These are phyloP conservation scores for Sweltsa coloradensis DNA, from an alignment of 1,140 invertebrate species.

Conservation along the genomic window DNA sequence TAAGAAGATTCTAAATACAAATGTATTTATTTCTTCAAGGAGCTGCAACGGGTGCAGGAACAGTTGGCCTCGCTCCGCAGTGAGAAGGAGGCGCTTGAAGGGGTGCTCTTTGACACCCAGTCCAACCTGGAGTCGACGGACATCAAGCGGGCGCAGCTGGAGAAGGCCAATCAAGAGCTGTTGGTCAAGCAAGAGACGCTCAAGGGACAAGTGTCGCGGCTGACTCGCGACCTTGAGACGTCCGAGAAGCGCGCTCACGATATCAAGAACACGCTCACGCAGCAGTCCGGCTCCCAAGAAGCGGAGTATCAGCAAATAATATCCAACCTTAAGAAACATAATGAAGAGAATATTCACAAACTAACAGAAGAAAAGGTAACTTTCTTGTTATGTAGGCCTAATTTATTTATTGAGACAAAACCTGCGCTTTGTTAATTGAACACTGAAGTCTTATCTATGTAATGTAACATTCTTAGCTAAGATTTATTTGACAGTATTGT, in stretches of 20 bases:
- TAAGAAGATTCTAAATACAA: too few relatives aligned
- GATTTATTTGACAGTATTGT: too few relatives aligned
- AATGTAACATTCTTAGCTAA: too few relatives aligned
- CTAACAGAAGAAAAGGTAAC: slow-evolving; percentile 61
- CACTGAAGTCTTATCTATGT: too few relatives aligned
- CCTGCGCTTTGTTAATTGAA: too few relatives aligned
- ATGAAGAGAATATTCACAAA: slow-evolving; percentile 57
- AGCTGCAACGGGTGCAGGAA: slow-evolving; percentile 61
- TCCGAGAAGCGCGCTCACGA: slow-evolving; percentile 61
- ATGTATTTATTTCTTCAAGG: too few relatives aligned
- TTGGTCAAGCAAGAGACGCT: slow-evolving; percentile 60
- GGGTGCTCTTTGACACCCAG: slow-evolving; percentile 66
- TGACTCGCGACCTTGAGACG: slow-evolving; percentile 61
- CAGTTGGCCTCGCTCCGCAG: slow-evolving; percentile 55
- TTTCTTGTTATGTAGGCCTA: too few relatives aligned
- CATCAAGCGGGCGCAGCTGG: slow-evolving; percentile 51
- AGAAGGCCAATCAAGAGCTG: slow-evolving; percentile 62
- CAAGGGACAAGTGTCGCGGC: slow-evolving; percentile 48
- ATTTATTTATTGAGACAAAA: too few relatives aligned
- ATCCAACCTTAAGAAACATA: slow-evolving; percentile 53
- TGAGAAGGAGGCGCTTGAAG: slow-evolving; percentile 72
- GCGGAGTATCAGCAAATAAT: slow-evolving; percentile 63
- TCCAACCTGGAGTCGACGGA: slow-evolving; percentile 63
- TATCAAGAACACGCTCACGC: slow-evolving; percentile 52
- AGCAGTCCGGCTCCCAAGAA: slow-evolving; percentile 58